A percentile compares a stretch with the other conserved stretches of the same genome.
Conservation (phyloP, 2,113 vertebrate genomes). For the Grus americana region DNA sequence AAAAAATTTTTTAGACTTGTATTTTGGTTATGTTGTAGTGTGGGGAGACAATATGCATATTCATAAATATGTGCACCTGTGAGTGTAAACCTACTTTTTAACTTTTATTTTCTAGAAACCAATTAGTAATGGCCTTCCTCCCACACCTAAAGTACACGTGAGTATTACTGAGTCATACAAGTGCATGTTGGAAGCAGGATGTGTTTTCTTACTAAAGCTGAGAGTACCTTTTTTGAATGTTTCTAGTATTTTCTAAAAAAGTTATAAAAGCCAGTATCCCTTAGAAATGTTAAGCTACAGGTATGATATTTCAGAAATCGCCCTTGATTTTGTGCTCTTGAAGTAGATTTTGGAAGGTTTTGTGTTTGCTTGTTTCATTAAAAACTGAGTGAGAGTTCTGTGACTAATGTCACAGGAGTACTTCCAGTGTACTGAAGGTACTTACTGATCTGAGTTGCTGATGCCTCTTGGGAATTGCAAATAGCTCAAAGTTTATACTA, state of each 20-base stretch:
- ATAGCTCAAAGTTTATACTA: background rate
- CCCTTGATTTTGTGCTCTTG: background rate
- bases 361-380: background rate
- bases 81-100: background rate
- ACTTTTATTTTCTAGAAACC: constrained; percentile 85
- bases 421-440: background rate
- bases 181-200: background rate
- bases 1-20: background rate
- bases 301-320: background rate
- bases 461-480: background rate
- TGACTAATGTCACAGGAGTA: background rate
- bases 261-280: background rate
- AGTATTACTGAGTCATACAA: constrained; percentile 73
- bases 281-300: background rate
- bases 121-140: constrained; percentile 94
- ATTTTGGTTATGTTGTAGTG: background rate
- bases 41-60: background rate
- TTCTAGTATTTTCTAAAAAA: background rate
- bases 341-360: background rate
- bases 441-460: background rate
- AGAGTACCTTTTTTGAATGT: background rate
- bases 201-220: background rate
- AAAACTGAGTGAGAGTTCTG: background rate
- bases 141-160: constrained; percentile 98
- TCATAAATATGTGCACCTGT: background rate